phyloP scores from a whole-genome alignment of 2,888 invertebrate species.

The Dryomyza anilis region DNA sequence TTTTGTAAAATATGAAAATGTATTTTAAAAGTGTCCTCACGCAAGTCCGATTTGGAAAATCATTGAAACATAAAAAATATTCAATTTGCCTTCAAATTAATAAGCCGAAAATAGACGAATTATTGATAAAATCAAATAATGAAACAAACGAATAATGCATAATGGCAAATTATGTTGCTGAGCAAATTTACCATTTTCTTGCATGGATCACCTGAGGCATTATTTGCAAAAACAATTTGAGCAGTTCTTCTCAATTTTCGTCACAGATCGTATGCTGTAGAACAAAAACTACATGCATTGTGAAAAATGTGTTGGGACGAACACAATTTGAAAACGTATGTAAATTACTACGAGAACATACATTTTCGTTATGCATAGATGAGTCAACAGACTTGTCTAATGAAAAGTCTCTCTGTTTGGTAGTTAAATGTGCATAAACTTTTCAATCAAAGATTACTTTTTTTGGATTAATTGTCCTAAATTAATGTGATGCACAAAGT shows the following conservation, averaged over 20 bases:
- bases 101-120: too few species aligned
- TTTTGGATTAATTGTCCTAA: constrained; percentile 1
- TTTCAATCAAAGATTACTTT: constrained; percentile 5
- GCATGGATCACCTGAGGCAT: constrained; percentile 1
- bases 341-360: not conserved
- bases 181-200: constrained; percentile 5
- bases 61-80: too few species aligned
- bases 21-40: too few species aligned
- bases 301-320: constrained; percentile 2
- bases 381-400: constrained; percentile 2
- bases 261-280: not conserved
- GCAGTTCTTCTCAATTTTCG: not conserved
- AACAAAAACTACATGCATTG: not conserved
- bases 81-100: too few species aligned
- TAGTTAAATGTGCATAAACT: constrained; percentile 2
- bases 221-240: not conserved
- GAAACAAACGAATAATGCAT: too few species aligned
- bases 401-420: constrained; percentile 7
- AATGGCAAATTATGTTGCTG: too few species aligned
- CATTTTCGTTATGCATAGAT: constrained; percentile 9
- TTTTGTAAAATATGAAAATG: too few species aligned
- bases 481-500: not conserved
- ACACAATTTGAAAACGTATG: not conserved
- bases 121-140: too few species aligned
- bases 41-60: too few species aligned